Evolutionary conservation across 2,113 vertebrate genomes (phyloP).

Genomic region (Manacus vitellinus): DNA sequence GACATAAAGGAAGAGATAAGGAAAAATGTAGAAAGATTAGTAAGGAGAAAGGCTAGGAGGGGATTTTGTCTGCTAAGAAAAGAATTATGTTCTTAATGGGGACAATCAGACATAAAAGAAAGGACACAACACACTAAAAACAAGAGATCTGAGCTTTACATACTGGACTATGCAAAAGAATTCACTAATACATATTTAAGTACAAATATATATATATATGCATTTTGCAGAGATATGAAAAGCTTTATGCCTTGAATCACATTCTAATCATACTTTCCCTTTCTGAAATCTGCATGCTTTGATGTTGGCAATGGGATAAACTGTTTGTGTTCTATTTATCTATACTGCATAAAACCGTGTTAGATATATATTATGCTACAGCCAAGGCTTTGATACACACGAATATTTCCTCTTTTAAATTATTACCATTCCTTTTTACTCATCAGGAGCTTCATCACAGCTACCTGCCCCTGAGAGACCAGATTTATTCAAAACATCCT

Average conservation of each 20-base stretch:
- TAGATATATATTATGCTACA: conserved; percentile 9
- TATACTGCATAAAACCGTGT: background rate
- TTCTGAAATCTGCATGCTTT: conserved; percentile 43
- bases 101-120: conserved; percentile 58
- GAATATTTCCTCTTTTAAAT: conserved; percentile 27
- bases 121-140: conserved; percentile 26
- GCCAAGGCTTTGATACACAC: background rate
- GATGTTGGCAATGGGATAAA: background rate
- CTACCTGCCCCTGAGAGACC: background rate
- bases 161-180: background rate
- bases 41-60: conserved; percentile 57
- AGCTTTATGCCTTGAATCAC: conserved; percentile 26
- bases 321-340: conserved; percentile 42
- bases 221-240: conserved; percentile 37
- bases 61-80: conserved; percentile 66
- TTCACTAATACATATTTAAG: conserved; percentile 10
- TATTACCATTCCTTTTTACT: background rate
- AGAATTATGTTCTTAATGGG: background rate
- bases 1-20: conserved; percentile 67
- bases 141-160: conserved; percentile 32
- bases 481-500: background rate
- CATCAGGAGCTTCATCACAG: background rate
- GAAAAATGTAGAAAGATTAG: conserved; percentile 71
- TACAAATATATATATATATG: background rate
- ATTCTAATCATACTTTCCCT: background rate